Conservation (phyloP, 2,113 vertebrate species). For the Malurus elegans region DNA sequence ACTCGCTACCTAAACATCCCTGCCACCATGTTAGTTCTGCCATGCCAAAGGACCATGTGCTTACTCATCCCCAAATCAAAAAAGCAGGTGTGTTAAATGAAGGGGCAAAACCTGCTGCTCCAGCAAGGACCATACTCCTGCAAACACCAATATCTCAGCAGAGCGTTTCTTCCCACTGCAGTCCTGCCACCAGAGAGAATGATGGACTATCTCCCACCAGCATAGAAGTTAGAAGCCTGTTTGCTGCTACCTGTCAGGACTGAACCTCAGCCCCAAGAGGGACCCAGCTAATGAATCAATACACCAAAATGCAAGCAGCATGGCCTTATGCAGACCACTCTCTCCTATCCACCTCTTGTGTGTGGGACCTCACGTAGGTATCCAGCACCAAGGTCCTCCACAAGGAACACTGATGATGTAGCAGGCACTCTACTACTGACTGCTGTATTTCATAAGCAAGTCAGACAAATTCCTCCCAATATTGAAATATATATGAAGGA, state of each 20-base stretch:
- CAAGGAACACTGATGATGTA: neutral
- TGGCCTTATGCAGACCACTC: accelerated
- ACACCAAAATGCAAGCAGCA: neutral
- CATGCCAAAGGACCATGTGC: neutral
- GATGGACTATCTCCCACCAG: neutral
- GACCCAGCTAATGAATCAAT: neutral
- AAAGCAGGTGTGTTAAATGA: neutral
- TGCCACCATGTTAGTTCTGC: neutral
- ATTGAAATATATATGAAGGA: neutral
- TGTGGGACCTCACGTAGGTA: accelerated
- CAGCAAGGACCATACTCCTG: neutral
- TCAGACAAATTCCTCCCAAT: neutral
- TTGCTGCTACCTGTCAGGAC: neutral
- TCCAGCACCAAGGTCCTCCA: neutral
- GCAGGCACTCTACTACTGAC: neutral
- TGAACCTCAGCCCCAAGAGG: neutral
- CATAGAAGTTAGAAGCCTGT: accelerated
- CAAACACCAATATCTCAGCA: neutral
- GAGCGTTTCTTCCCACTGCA: accelerated
- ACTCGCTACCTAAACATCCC: neutral
- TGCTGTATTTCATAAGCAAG: neutral
- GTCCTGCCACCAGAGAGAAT: neutral
- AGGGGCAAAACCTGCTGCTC: neutral
- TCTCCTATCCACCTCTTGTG: neutral
- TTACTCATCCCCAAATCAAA: neutral